A percentile compares a stretch with the other conserved stretches of the same genome.
Conservation (phyloP, 1,140 invertebrate genomes). For the Drosophila chauvacae region DNA sequence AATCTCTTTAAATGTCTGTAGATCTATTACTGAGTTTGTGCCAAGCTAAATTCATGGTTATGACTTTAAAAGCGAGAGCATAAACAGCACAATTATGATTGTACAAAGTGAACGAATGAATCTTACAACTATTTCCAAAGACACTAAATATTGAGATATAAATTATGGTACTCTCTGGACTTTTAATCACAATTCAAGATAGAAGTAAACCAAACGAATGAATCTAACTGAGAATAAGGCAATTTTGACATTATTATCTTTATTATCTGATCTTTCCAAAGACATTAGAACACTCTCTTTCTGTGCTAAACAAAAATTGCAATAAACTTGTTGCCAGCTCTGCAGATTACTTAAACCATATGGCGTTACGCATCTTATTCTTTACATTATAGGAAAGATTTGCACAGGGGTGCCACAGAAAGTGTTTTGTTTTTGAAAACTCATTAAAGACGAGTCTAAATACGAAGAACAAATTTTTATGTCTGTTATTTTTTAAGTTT, state of each 20-base stretch:
- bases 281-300: too few relatives aligned
- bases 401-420: not conserved
- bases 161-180: too few relatives aligned
- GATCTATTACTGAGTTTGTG: constrained; percentile 1
- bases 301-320: too few relatives aligned
- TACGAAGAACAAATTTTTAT: not conserved
- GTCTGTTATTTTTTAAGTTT: not conserved
- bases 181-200: too few relatives aligned
- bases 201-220: too few relatives aligned
- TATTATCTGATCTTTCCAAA: too few relatives aligned
- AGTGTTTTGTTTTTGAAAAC: too few relatives aligned
- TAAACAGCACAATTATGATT: not conserved
- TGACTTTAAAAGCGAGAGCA: not conserved
- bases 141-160: too few relatives aligned
- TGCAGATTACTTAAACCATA: not conserved
- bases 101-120: too few relatives aligned
- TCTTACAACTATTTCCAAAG: not conserved
- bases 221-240: too few relatives aligned
- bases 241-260: too few relatives aligned
- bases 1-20: constrained; percentile 2
- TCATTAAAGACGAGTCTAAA: not conserved
- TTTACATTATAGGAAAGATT: not conserved
- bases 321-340: too few relatives aligned
- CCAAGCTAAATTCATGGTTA: not conserved
- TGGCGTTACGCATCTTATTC: not conserved